Conservation (phyloP, 2,888 invertebrate genomes). For the Drosophila yooni region DNA sequence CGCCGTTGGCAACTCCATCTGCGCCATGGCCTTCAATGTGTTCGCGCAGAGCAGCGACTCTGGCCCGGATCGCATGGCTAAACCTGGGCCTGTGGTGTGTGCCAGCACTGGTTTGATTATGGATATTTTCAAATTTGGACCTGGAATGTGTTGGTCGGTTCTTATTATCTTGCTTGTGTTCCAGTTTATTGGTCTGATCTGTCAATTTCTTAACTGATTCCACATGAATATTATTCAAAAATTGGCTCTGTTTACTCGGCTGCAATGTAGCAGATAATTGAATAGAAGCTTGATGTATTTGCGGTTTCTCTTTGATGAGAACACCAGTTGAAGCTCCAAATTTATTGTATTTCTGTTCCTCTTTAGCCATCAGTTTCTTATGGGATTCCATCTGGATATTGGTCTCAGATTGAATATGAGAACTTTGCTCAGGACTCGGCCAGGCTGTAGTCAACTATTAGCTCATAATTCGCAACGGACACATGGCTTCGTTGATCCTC, state of each 20-base stretch:
- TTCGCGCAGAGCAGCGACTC: slow-evolving; percentile 11
- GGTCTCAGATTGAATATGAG: background rate
- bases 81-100: slow-evolving; percentile 26
- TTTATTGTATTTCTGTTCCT: background rate
- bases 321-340: background rate
- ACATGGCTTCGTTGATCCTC: too few species aligned
- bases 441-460: too few species aligned
- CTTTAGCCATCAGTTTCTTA: background rate
- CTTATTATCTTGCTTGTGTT: background rate
- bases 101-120: slow-evolving; percentile 27
- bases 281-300: background rate
- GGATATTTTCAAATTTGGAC: background rate
- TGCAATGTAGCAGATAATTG: background rate
- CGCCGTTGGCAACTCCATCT: background rate
- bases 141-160: background rate
- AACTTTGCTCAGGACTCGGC: too few species aligned
- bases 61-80: background rate
- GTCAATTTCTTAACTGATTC: background rate
- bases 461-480: too few species aligned
- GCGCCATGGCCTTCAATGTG: slow-evolving; percentile 14
- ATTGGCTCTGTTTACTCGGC: background rate
- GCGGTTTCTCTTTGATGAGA: background rate
- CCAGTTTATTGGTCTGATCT: background rate
- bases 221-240: background rate
- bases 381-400: background rate